These are phyloP conservation scores for Nephila pilipes DNA, from an alignment of 1,140 invertebrate species.

Conservation along the genomic window DNA sequence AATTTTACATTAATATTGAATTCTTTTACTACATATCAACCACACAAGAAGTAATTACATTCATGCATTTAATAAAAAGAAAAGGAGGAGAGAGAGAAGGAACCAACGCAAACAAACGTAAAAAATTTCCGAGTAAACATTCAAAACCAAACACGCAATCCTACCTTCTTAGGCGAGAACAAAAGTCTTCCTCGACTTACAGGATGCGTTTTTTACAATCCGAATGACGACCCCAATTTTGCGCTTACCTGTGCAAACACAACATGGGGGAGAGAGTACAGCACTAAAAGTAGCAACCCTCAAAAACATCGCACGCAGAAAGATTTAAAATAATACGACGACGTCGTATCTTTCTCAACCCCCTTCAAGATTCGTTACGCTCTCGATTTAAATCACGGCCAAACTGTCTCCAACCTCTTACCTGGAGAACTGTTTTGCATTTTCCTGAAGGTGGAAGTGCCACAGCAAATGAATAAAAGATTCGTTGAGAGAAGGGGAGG, in stretches of 20 bases:
- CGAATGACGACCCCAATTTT: conserved; percentile 56
- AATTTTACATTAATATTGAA: too few species aligned
- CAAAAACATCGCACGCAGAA: background rate
- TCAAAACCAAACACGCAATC: background rate
- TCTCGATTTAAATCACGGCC: conserved; percentile 59
- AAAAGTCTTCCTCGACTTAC: background rate
- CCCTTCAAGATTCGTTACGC: conserved; percentile 33
- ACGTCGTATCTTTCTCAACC: background rate
- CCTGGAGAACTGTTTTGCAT: conserved; percentile 37
- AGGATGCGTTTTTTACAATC: background rate
- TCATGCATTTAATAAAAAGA: background rate
- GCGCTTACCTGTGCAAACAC: conserved; percentile 67
- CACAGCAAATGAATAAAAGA: background rate
- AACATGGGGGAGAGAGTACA: background rate
- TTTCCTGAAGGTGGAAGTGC: background rate
- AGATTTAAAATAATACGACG: conserved; percentile 45
- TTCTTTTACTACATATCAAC: too few species aligned
- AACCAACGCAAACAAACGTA: background rate
- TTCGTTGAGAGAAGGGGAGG: background rate
- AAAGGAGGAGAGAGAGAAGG: background rate
- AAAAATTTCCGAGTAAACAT: background rate
- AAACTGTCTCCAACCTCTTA: conserved; percentile 10
- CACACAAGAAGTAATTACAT: too few species aligned
- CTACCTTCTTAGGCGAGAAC: conserved; percentile 47
- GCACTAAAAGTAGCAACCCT: conserved; percentile 65